A percentile compares a stretch with the other conserved stretches of the same genome.
phyloP scores from a whole-genome alignment of 2,797 vertebrate genomes.

The Oceanodroma leucorhoa region DNA sequence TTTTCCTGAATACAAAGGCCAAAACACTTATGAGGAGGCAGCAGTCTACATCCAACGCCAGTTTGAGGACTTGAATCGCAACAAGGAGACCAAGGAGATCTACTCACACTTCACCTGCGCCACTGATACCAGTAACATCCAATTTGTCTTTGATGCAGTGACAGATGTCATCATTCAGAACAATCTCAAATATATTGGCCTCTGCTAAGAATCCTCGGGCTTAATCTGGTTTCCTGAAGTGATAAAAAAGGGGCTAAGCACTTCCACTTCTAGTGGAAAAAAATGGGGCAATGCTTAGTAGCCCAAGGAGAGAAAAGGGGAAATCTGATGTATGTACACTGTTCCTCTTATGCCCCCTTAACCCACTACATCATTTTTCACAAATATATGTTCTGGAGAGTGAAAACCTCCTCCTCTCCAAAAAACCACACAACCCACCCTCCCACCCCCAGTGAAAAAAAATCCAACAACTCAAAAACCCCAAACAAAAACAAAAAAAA shows the following conservation, averaged over 20 bases:
- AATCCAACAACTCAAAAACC: not conserved
- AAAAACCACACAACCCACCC: not conserved
- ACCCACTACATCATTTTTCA: constrained; percentile 14
- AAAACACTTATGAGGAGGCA: constrained; percentile 98
- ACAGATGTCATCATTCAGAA: constrained; percentile 99
- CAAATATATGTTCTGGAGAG: constrained; percentile 25
- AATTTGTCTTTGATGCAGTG: constrained; percentile 98
- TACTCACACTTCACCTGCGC: constrained; percentile 99
- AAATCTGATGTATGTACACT: constrained; percentile 11
- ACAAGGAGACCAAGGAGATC: constrained; percentile 99
- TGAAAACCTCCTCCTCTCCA: constrained; percentile 10
- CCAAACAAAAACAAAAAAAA: not conserved
- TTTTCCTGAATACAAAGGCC: constrained; percentile 97
- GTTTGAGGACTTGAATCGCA: constrained; percentile 99
- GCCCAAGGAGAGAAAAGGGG: constrained; percentile 38
- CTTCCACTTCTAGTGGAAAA: constrained; percentile 29
- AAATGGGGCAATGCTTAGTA: constrained; percentile 36
- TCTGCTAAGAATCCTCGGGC: constrained; percentile 86
- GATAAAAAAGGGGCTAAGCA: constrained; percentile 67
- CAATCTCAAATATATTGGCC: constrained; percentile 99
- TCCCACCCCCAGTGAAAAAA: not conserved
- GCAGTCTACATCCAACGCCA: constrained; percentile 98
- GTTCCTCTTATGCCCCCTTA: constrained; percentile 28
- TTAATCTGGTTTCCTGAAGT: constrained; percentile 34
- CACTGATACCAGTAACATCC: constrained; percentile 99